These are phyloP conservation scores for Mesocricetus auratus DNA, from an alignment of 2,113 vertebrate species.

Conservation along the genomic window DNA sequence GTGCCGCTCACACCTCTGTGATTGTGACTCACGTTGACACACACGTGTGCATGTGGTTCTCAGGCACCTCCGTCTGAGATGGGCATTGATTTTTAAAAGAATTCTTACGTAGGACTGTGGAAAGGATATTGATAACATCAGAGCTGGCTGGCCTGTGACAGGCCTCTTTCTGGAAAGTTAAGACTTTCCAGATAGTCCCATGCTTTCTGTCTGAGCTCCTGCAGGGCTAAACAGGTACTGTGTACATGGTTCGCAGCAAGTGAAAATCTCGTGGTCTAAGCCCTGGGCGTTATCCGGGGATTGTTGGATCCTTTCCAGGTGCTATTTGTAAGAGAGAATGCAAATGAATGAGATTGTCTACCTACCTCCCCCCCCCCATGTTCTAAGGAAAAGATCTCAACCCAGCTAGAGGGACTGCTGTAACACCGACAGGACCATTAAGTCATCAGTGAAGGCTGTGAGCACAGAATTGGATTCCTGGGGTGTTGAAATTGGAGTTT, in stretches of 20 bases:
- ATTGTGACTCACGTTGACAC: not conserved
- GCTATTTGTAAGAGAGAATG: not conserved
- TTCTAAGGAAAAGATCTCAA: not conserved
- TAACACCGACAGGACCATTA: not conserved
- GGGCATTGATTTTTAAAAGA: not conserved
- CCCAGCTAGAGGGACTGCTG: rapidly evolving
- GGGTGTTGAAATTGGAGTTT: too few species aligned
- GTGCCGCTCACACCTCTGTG: rapidly evolving
- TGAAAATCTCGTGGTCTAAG: not conserved
- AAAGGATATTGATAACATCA: not conserved
- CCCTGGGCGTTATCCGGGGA: not conserved
- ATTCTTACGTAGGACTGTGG: not conserved
- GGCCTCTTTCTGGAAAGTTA: not conserved
- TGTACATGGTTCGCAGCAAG: rapidly evolving
- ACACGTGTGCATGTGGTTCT: not conserved
- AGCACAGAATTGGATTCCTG: not conserved
- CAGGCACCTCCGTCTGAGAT: not conserved
- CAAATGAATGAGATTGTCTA: not conserved
- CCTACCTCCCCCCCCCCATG: rapidly evolving
- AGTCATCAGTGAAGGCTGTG: not conserved
- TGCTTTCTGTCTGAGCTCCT: not conserved
- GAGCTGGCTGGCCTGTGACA: too few species aligned
- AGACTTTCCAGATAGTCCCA: not conserved
- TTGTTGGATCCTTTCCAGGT: not conserved
- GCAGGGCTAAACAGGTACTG: not conserved